Conservation (phyloP, 1,140 invertebrate species). For the Acromyrmex echinatior region DNA sequence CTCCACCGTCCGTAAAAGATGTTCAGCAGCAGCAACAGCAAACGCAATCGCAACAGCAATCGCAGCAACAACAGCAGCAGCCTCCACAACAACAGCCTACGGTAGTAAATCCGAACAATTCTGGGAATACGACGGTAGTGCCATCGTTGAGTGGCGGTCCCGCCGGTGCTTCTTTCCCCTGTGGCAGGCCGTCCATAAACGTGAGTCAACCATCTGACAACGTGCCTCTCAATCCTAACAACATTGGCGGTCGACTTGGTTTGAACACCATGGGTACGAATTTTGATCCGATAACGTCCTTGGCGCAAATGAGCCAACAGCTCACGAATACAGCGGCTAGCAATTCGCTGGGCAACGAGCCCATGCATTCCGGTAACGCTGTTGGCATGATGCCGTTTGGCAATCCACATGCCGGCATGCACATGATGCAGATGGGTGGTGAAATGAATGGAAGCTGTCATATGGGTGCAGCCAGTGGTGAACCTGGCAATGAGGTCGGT, state of each 20-base stretch:
- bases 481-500: conserved; percentile 87
- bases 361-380: conserved; percentile 85
- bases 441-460: conserved; percentile 86
- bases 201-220: conserved; percentile 90
- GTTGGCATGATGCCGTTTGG: conserved; percentile 87
- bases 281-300: conserved; percentile 97
- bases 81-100: conserved; percentile 74
- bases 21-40: conserved; percentile 81
- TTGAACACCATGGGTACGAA: conserved; percentile 88
- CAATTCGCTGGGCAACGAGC: conserved; percentile 86
- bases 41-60: conserved; percentile 76
- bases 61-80: conserved; percentile 76
- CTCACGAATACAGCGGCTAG: conserved; percentile 92
- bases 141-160: conserved; percentile 77
- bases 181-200: conserved; percentile 81
- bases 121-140: conserved; percentile 68
- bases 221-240: conserved; percentile 94
- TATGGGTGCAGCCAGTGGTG: conserved; percentile 82
- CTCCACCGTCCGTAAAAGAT: conserved; percentile 82
- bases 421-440: conserved; percentile 87
- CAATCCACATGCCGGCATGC: conserved; percentile 84
- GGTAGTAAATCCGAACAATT: conserved; percentile 78
- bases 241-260: conserved; percentile 88
- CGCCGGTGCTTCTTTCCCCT: conserved; percentile 76
- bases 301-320: conserved; percentile 97